phyloP scores from a whole-genome alignment of 2,888 invertebrate genomes.

The Parasteatoda lunata region DNA sequence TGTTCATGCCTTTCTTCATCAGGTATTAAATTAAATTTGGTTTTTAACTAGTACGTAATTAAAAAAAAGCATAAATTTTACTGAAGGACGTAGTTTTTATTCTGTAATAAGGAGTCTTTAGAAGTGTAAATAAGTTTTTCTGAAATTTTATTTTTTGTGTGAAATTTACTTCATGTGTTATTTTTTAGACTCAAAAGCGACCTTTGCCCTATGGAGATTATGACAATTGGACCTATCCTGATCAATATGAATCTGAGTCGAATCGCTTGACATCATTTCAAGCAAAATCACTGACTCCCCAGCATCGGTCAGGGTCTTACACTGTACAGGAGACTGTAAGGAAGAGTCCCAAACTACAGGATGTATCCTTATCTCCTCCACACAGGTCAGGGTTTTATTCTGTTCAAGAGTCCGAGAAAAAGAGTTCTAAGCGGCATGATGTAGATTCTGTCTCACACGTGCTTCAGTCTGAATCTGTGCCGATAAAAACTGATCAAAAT shows the following conservation, averaged over 20 bases:
- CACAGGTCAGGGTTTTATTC: conserved; percentile 49
- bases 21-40: no score
- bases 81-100: no score
- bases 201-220: conserved; percentile 56
- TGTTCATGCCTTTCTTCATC: no score
- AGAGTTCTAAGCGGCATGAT: conserved; percentile 1
- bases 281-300: conserved; percentile 29
- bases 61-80: no score
- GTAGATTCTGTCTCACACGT: not conserved
- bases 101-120: no score
- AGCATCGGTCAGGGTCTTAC: conserved; percentile 44
- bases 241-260: conserved; percentile 10
- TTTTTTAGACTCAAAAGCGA: conserved; percentile 14
- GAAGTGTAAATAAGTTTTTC: no score
- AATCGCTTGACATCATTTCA: conserved; percentile 10
- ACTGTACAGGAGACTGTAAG: conserved; percentile 28
- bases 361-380: conserved; percentile 8
- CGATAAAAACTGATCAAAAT: not conserved
- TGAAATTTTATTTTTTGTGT: no score
- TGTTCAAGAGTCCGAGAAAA: conserved; percentile 25
- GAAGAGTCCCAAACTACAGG: conserved; percentile 14
- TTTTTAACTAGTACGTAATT: no score
- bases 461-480: not conserved
- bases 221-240: conserved; percentile 49
- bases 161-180: not conserved